Conservation (phyloP, 2,113 vertebrate species). For the Eclectus roratus region DNA sequence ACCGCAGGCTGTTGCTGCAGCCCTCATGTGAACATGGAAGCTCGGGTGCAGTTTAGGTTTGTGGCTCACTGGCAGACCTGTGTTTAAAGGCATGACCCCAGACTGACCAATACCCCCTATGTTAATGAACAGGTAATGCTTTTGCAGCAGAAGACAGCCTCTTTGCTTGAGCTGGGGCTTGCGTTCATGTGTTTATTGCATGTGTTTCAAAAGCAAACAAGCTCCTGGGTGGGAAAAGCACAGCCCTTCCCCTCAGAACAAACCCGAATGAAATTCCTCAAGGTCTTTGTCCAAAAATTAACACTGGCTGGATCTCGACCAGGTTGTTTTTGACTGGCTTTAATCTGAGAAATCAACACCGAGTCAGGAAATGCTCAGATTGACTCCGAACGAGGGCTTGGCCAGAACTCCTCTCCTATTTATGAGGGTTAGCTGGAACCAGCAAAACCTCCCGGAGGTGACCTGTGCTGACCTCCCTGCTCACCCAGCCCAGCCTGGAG, state of each 20-base stretch:
- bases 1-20: neutral
- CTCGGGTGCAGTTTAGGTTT: neutral
- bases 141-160: neutral
- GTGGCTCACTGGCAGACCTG: neutral
- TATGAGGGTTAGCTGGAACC: neutral
- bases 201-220: constrained; percentile 8
- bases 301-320: constrained; percentile 27
- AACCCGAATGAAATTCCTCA: constrained; percentile 35
- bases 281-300: constrained; percentile 24
- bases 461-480: neutral
- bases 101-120: neutral
- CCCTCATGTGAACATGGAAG: neutral
- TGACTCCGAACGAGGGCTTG: constrained; percentile 26
- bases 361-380: constrained; percentile 55
- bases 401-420: neutral
- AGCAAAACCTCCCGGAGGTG: neutral
- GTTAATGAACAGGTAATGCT: neutral
- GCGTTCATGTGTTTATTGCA: neutral
- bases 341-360: constrained; percentile 67
- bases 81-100: neutral
- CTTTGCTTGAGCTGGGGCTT: neutral
- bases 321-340: constrained; percentile 44
- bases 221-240: neutral
- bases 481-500: neutral
- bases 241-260: neutral